Base-by-base conservation (phyloP, 2,797 vertebrate species). In the Coccyzus lansbergi region DNA sequence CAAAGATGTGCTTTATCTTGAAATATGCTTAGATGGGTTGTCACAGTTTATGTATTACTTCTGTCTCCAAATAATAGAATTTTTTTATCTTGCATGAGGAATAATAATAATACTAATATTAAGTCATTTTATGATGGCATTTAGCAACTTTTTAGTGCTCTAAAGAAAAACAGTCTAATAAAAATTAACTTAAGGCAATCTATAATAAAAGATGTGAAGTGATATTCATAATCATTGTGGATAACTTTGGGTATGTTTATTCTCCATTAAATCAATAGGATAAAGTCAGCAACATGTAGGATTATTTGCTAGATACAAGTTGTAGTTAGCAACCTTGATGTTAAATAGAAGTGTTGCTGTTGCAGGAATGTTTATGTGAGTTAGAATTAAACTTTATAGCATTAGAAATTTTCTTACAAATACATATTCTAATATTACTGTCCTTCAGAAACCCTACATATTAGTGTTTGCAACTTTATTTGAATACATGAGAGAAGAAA, bases 141-240 rank as follows among this genome's bases (percentile, higher is more conserved):
- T 77, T 72, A 67, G 16, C 10, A 64, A 20, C 18, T n/a, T 81
- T 85, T 72, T 34, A 71, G 11, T 34, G 5, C 1, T 58, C 10
- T 46, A 25, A 70, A 74, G 8, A 44, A 70, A 78, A 52, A 10
- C 8, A 17, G 52, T 58, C 10, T 28, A 67, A 49, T 75, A 52
- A 56, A 88, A 85, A 63, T 55, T 52, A 53, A n/a, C 7, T 33
- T 58, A 28, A 55, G 11, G 4, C 8, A 67, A 67, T 31, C 7
- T 7, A 63, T 51, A 82, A 69, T 16, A 56, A 65, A 46, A 42
- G 9, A 49, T 36, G 16, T 18, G 67, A 91, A 60, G 6, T 8
- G 16, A 15, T 58, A 49, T 5, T 25, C 10, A 51, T 55, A 0
- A 0, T 33, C 15, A 68, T 10, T 49, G 9, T 17, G 40, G 64